Evolutionary conservation across 1,140 invertebrate species (phyloP).

Genomic region (Drosophila ohnishii): DNA sequence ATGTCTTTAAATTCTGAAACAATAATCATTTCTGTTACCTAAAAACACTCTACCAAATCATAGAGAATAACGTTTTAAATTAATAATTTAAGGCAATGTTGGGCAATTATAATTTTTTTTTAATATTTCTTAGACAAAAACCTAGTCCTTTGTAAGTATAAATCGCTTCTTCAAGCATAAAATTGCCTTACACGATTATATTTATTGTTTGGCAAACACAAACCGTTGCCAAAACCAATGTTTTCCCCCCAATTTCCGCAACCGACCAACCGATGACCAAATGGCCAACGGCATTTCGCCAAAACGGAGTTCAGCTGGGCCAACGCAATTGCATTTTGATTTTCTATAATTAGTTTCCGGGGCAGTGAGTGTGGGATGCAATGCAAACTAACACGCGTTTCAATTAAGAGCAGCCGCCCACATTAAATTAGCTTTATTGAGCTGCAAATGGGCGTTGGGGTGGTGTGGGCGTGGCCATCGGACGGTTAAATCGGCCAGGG

Average conservation of each 20-base stretch:
- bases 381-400: conserved; percentile 54
- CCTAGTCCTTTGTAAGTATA: background rate
- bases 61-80: background rate
- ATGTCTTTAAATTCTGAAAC: background rate
- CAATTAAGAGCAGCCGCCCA: conserved; percentile 53
- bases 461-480: background rate
- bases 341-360: conserved; percentile 39
- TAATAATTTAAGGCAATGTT: too few species aligned
- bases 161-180: background rate
- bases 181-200: conserved; percentile 18
- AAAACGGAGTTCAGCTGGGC: conserved; percentile 17
- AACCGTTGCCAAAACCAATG: background rate
- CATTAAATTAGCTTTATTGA: conserved; percentile 62
- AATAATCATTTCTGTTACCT: background rate
- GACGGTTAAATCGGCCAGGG: conserved; percentile 25
- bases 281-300: conserved; percentile 24
- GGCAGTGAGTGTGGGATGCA: conserved; percentile 32
- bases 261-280: background rate
- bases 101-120: too few species aligned
- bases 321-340: conserved; percentile 57
- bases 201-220: conserved; percentile 14
- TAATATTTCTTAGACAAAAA: background rate
- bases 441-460: conserved; percentile 9
- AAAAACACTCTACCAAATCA: background rate
- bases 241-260: conserved; percentile 6